These are phyloP conservation scores for Sciurus niger DNA, from an alignment of 2,113 vertebrate genomes.

Conservation along the genomic window DNA sequence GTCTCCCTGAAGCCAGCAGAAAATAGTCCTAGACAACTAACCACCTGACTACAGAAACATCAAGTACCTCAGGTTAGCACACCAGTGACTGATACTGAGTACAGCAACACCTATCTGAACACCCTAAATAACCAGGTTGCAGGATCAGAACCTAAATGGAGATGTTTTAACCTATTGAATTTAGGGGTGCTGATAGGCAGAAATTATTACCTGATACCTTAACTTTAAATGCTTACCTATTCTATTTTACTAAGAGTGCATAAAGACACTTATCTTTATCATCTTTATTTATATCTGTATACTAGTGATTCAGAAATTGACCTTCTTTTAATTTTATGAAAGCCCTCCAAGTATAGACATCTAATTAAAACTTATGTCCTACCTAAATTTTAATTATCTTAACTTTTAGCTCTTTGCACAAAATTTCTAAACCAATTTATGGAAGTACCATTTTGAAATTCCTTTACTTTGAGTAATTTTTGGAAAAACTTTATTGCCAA, in stretches of 20 bases:
- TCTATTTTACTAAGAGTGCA: background rate
- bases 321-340: background rate
- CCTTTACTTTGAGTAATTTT: background rate
- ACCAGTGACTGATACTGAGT: background rate
- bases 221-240: background rate
- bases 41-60: background rate
- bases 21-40: background rate
- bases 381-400: background rate
- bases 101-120: background rate
- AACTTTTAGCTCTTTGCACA: background rate
- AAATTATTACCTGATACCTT: background rate
- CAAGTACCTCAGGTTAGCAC: accelerated
- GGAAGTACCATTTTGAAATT: background rate
- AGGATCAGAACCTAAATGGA: background rate
- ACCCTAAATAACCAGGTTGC: background rate
- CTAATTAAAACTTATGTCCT: background rate
- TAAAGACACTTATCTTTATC: no score
- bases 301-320: background rate
- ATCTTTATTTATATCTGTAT: background rate
- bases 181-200: background rate
- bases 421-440: background rate
- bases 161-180: background rate
- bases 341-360: background rate
- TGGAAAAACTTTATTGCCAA: background rate
- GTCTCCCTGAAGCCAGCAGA: background rate